Evolutionary conservation across 2,888 invertebrate genomes (phyloP).

Genomic region (Lepetodrilus schrolli): DNA sequence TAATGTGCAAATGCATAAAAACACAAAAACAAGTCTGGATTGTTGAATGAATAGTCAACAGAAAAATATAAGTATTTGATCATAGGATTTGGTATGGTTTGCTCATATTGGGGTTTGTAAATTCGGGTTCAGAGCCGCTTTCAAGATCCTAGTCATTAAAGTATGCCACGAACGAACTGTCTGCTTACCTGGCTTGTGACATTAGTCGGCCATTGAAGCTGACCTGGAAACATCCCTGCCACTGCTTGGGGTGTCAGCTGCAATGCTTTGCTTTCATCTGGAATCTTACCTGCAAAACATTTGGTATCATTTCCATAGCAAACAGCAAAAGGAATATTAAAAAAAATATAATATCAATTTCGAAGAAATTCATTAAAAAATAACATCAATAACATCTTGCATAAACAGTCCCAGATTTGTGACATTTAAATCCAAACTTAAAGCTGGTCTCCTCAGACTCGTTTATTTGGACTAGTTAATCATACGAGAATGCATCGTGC

Average conservation of each 20-base stretch:
- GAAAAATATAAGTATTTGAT: neutral
- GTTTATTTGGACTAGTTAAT: too few species aligned
- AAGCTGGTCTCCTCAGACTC: too few species aligned
- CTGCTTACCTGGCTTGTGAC: constrained; percentile 84
- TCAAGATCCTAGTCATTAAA: neutral
- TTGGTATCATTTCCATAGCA: neutral
- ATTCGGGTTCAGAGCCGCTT: too few species aligned
- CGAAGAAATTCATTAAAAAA: too few species aligned
- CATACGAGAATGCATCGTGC: too few species aligned
- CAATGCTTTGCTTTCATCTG: constrained; percentile 94
- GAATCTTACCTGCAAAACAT: constrained; percentile 83
- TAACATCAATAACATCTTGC: too few species aligned
- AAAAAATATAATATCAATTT: neutral
- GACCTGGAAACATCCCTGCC: constrained; percentile 89
- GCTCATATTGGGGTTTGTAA: neutral
- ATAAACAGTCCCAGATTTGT: too few species aligned
- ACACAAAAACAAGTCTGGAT: too few species aligned
- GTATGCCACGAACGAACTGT: too few species aligned
- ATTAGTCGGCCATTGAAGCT: constrained; percentile 88
- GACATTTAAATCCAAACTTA: too few species aligned
- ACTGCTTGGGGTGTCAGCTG: constrained; percentile 88
- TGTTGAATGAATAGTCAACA: too few species aligned
- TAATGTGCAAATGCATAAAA: too few species aligned
- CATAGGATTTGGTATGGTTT: neutral
- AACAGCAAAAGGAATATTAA: neutral